Base-by-base conservation (phyloP, 2,797 vertebrate species). In the Triplophysa yarkandensis region DNA sequence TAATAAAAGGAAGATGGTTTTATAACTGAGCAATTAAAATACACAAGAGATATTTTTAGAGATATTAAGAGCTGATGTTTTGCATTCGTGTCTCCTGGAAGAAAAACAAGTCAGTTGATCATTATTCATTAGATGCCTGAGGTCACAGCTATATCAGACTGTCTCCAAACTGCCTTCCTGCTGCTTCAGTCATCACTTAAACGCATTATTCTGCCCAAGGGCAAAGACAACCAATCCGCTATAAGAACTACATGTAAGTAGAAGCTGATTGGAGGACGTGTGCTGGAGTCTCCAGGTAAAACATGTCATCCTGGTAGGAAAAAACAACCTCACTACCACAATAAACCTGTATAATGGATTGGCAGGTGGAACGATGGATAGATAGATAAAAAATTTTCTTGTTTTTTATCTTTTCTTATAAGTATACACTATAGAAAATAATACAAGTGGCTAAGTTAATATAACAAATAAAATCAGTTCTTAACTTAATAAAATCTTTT, bases 241-340 rank as follows among this genome's bases (percentile, higher is more conserved):
- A 28, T 46, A 30, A 73, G 71, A 76, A 27, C 46, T 74, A 52
- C 4, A 19, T 63, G 41, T 27, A 52, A 28, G 44, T 65, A 69
- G 46, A 30, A 67, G 32, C 65, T 81, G 80, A 82, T 81, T 85
- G 80, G 83, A 61, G 34, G 55, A 79, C 25, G 54, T 41, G 34
- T 66, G 63, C 60, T 28, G 72, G 71, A 71, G 83, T 85, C 75
- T 85, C 83, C 77, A 85, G 83, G 83, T 85, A 83, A 81, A 85
- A 83, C 71, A 79, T 62, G 64, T 73, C 30, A 48, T 50, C 74
- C 68, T 43, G 36, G 61, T 80, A 54, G 80, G 74, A 58, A 69
- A n/a, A 66, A 69, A 78, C 57, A 77, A 65, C 43, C 67, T 71
- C 21, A 54, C 14, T 39, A 9, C 7, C 21, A 41, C 67, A 28